These are phyloP conservation scores for Drosophila kanapiae DNA, from an alignment of 1,140 invertebrate genomes.

Conservation along the genomic window DNA sequence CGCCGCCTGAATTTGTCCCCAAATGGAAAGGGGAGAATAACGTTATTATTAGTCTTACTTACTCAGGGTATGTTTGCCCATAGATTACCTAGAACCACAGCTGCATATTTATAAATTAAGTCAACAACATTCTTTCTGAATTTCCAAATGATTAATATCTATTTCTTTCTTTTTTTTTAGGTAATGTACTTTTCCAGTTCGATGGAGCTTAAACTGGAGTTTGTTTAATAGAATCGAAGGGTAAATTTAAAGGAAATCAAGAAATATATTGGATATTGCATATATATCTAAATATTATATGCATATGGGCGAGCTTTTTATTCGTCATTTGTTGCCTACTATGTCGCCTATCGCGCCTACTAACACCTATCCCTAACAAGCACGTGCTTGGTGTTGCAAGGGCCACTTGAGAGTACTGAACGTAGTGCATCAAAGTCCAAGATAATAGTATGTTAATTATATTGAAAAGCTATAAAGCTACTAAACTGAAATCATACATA, in stretches of 20 bases:
- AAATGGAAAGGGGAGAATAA: constrained; percentile 8
- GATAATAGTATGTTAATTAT: too few relatives aligned
- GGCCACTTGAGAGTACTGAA: too few relatives aligned
- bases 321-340: too few relatives aligned
- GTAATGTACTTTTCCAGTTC: too few relatives aligned
- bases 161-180: constrained; percentile 46
- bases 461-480: too few relatives aligned
- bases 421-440: too few relatives aligned
- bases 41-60: constrained; percentile 17
- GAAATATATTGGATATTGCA: too few relatives aligned
- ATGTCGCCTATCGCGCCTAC: too few relatives aligned
- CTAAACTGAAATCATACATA: too few relatives aligned
- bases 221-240: neutral
- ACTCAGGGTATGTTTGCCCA: constrained; percentile 6
- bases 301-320: too few relatives aligned
- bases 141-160: constrained; percentile 25
- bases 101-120: constrained; percentile 37
- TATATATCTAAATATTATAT: neutral
- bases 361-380: too few relatives aligned
- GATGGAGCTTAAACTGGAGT: neutral
- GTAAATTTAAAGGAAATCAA: neutral
- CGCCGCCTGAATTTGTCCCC: constrained; percentile 12
- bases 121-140: constrained; percentile 10
- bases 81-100: constrained; percentile 24
- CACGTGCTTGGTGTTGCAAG: too few relatives aligned